Conservation (phyloP, 2,113 vertebrate genomes). For the Hepsetus odoe region DNA sequence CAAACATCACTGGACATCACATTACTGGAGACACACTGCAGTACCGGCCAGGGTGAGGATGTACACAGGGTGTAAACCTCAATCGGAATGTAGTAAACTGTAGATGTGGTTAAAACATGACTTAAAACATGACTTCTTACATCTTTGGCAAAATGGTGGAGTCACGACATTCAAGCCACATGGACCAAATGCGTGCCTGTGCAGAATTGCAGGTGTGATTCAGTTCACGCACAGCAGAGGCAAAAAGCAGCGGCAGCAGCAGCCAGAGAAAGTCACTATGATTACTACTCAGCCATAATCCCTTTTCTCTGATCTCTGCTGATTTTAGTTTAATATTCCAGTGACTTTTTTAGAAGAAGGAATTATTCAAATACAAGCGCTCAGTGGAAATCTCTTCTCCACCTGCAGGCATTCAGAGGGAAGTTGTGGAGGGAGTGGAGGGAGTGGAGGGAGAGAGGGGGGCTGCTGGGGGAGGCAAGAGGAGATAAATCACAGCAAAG, state of each 20-base stretch:
- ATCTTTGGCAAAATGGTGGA: background rate
- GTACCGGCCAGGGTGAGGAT: too few relatives aligned
- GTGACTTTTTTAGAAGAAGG: conserved; percentile 68
- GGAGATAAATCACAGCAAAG: conserved; percentile 81
- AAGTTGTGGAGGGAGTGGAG: conserved; percentile 55
- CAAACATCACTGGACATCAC: too few relatives aligned
- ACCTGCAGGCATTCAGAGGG: conserved; percentile 77
- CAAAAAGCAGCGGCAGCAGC: conserved; percentile 42
- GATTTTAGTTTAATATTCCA: conserved; percentile 70
- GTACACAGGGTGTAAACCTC: too few relatives aligned
- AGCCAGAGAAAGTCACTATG: conserved; percentile 65
- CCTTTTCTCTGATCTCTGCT: conserved; percentile 85
- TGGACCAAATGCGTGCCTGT: conserved; percentile 16
- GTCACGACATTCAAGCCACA: background rate
- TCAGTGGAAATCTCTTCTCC: conserved; percentile 84
- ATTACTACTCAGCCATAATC: conserved; percentile 86
- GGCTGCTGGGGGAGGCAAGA: conserved; percentile 28
- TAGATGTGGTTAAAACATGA: background rate
- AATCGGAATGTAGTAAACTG: background rate
- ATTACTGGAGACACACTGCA: too few relatives aligned
- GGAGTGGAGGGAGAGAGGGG: conserved; percentile 26
- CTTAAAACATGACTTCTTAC: background rate
- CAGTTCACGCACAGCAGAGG: conserved; percentile 51
- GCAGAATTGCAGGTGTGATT: conserved; percentile 45
- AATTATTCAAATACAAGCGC: conserved; percentile 87